These are phyloP conservation scores for Drosophila kanapiae DNA, from an alignment of 1,140 invertebrate genomes.

Conservation along the genomic window DNA sequence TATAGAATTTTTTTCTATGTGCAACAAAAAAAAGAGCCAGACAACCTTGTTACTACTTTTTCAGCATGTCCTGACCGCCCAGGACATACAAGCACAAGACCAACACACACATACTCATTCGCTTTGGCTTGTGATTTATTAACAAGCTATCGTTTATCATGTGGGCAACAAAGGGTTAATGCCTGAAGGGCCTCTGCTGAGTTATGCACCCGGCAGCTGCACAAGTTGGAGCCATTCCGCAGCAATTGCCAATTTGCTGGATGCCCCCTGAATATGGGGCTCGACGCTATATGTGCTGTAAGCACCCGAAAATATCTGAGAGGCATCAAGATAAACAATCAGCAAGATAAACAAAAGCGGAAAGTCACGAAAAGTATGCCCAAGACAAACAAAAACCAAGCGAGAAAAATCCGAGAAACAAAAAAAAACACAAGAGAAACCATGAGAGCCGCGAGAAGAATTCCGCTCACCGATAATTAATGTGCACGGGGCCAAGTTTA, in stretches of 20 bases:
- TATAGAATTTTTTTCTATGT: not conserved
- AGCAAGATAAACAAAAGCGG: constrained; percentile 44
- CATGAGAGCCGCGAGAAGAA: constrained; percentile 34
- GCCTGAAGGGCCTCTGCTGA: constrained; percentile 35
- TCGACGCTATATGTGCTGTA: constrained; percentile 1
- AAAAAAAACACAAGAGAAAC: constrained; percentile 1
- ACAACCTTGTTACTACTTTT: constrained; percentile 45
- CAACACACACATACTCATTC: constrained; percentile 25
- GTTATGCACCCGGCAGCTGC: constrained; percentile 43
- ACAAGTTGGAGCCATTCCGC: constrained; percentile 29
- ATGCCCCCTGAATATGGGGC: constrained; percentile 4
- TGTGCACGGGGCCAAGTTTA: constrained; percentile 50
- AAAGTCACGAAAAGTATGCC: constrained; percentile 59
- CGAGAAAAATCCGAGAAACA: constrained; percentile 12
- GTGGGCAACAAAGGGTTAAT: constrained; percentile 75
- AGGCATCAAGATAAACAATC: constrained; percentile 56
- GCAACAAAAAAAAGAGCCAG: not conserved
- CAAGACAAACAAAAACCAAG: constrained; percentile 36
- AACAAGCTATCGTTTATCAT: constrained; percentile 80
- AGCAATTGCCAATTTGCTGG: constrained; percentile 53
- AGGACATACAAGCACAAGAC: constrained; percentile 32
- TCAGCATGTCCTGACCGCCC: constrained; percentile 23
- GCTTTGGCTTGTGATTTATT: constrained; percentile 71
- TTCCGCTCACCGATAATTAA: constrained; percentile 50
- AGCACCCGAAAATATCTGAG: constrained; percentile 42